Evolutionary conservation across 2,113 vertebrate species (phyloP), one percentile per base, ranked within the genome.

Genomic region (Oncorhynchus nerka): DNA sequence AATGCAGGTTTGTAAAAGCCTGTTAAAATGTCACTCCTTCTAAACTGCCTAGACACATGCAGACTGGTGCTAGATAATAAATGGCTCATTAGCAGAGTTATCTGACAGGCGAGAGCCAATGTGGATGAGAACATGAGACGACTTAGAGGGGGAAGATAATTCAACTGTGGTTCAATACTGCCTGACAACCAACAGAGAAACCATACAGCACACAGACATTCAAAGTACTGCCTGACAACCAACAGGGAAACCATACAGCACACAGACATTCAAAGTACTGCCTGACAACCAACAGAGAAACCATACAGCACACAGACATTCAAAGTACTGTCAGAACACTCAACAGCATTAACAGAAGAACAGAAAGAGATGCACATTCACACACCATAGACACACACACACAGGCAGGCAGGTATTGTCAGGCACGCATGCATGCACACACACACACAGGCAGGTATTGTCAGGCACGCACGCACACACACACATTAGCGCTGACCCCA

Each of bases 21-120:
- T 64, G 8, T 64, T 22, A 22, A 26, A 5, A 22, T 64, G 7
- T 64, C 61, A n/a, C 61, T 24, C 12, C 8, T 30, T 30, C 11
- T 26, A 66, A 34, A 20, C 19, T 16, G 13, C 20, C 32, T 45
- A n/a, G 19, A 5, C 19, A 15, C 61, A 20, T n/a, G 45, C 48
- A 57, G 3, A 32, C 48, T 69, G 48, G 28, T 45, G 71, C 32
- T 39, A 8, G 20, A 51, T n/a, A 48, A 32, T 30, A 59, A 75
- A 66, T 32, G 24, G 61, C 68, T 71, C 65, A 80, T 80, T 80
- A 75, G 26, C 59, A 22, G 62, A 30, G 57, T 75, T 70, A 68
- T 39, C 24, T 68, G 66, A 73, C 65, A 48, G 71, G 49, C 32
- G 24, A 34, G 20, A 72, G 26, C 19, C 8, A 19, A 7, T 1